Base-by-base conservation (phyloP, 2,113 vertebrate genomes). In the Misgurnus mizolepis region DNA sequence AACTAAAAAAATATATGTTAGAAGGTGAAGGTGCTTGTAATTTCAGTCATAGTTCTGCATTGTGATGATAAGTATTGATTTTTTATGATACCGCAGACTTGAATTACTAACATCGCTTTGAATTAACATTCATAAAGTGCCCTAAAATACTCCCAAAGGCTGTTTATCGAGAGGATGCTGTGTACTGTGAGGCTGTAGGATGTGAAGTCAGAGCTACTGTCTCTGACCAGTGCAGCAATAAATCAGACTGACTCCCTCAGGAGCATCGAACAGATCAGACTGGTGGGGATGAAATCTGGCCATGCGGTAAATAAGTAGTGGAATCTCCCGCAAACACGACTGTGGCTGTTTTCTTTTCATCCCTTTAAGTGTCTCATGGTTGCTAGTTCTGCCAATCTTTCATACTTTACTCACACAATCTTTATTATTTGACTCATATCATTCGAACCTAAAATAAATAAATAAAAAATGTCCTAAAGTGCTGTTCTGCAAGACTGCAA, bases 41-140 rank as follows among this genome's bases (percentile, higher is more conserved):
- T 76, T 56, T 83, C 62, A 76, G 74, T 83, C 45, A 61, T 18
- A 34, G 73, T 11, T 70, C 17, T 65, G 60, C 40, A 7, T 50
- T 53, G 50, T 53, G 14, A 15, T 53, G 50, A 22, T 22, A 22
- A 53, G 15, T 81, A 84, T 84, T 68, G 75, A 84, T 84, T 73
- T 22, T 7, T 73, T 78, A 65, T 67, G 65, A 67, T 81, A 62
- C 18, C 58, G 49, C 58, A 17, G 41, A 18, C n/a, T 49, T 61
- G 40, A 60, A 7, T 60, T 45, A 53, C 12, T 53, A 53, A 53
- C 11, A 4, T 12, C 15, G 15, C 50, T 14, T 14, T 53, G 12
- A 27, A 61, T 61, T 22, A 27, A 15, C 14, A 39, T 64, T 76
- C 18, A 74, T 76, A 22, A 76, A 39, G 60, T 62, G 73, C 5